Percentiles rank a stretch among this genome's conserved stretches.
Evolutionary conservation across 1,140 invertebrate genomes (phyloP).

Genomic region (Forficula auricularia): DNA sequence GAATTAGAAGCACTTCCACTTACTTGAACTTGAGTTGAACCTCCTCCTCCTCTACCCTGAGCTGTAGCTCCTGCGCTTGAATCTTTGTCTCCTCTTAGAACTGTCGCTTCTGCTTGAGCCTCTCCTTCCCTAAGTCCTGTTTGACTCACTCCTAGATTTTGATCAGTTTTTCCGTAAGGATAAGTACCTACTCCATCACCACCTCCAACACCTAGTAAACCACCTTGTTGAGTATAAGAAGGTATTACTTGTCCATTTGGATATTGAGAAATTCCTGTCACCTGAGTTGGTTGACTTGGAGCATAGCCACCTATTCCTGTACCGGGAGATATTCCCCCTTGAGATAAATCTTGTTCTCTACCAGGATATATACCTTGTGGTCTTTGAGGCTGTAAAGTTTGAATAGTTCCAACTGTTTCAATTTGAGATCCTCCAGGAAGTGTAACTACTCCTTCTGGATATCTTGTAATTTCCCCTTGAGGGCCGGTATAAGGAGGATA

Average conservation of each 20-base stretch:
- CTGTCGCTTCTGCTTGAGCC: conserved; percentile 53
- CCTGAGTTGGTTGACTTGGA: background rate
- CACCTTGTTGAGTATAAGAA: no score
- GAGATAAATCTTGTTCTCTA: background rate
- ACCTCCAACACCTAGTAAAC: background rate
- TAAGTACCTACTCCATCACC: background rate
- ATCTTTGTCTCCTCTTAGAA: conserved; percentile 45
- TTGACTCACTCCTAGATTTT: background rate
- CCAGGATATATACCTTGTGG: background rate
- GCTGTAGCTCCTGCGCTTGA: conserved; percentile 54
- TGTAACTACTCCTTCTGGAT: background rate
- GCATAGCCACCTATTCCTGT: background rate
- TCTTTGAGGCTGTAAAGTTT: no score
- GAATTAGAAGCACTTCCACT: conserved; percentile 53
- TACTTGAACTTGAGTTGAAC: conserved; percentile 58
- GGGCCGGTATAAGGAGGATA: no score
- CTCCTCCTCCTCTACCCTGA: conserved; percentile 49
- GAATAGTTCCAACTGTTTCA: no score
- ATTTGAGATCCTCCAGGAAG: background rate
- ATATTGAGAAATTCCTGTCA: no score
- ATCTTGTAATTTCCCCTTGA: background rate
- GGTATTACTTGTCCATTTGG: no score
- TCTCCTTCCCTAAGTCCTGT: conserved; percentile 29
- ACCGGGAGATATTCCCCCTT: background rate
- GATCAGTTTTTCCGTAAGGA: no score